A percentile compares a stretch with the other conserved stretches of the same genome.
Conservation (phyloP, 1,140 invertebrate genomes). For the Solen grandis region DNA sequence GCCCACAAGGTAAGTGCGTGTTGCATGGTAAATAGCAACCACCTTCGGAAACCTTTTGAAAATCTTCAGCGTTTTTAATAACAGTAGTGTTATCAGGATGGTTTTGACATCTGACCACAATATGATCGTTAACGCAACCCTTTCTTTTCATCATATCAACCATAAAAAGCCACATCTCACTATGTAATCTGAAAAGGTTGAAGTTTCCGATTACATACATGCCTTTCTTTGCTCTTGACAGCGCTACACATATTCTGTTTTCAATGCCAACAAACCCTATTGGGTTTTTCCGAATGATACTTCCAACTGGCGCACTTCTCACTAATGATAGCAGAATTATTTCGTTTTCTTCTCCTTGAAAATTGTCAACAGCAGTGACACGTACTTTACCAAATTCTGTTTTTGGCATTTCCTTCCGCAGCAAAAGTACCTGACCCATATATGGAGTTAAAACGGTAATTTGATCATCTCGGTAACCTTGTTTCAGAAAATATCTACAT, state of each 20-base stretch:
- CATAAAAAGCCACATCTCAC: slow-evolving; percentile 80
- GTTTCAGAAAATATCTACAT: slow-evolving; percentile 78
- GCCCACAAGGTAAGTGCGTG: slow-evolving; percentile 73
- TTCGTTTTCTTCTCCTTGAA: slow-evolving; percentile 90
- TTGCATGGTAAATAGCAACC: slow-evolving; percentile 76
- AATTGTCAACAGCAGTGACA: slow-evolving; percentile 89
- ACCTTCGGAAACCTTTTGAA: slow-evolving; percentile 75
- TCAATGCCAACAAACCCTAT: slow-evolving; percentile 90
- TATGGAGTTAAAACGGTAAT: slow-evolving; percentile 81
- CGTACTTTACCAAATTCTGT: slow-evolving; percentile 66
- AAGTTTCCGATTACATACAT: slow-evolving; percentile 87
- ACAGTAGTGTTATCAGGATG: slow-evolving; percentile 73
- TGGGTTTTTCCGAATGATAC: neutral
- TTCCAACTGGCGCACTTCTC: slow-evolving; percentile 84
- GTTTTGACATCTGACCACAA: slow-evolving; percentile 81
- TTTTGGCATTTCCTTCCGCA: slow-evolving; percentile 75
- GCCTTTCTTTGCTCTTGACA: slow-evolving; percentile 90
- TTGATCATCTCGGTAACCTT: slow-evolving; percentile 74
- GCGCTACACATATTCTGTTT: slow-evolving; percentile 91
- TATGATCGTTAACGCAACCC: slow-evolving; percentile 54
- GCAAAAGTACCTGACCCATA: slow-evolving; percentile 75
- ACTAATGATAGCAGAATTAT: slow-evolving; percentile 93
- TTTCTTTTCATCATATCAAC: slow-evolving; percentile 49
- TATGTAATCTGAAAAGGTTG: slow-evolving; percentile 81
- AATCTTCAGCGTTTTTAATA: slow-evolving; percentile 66